Percentiles rank a stretch among this genome's conserved stretches.
phyloP scores from a whole-genome alignment of 2,797 vertebrate species.

The Schizothorax lantsangensis region DNA sequence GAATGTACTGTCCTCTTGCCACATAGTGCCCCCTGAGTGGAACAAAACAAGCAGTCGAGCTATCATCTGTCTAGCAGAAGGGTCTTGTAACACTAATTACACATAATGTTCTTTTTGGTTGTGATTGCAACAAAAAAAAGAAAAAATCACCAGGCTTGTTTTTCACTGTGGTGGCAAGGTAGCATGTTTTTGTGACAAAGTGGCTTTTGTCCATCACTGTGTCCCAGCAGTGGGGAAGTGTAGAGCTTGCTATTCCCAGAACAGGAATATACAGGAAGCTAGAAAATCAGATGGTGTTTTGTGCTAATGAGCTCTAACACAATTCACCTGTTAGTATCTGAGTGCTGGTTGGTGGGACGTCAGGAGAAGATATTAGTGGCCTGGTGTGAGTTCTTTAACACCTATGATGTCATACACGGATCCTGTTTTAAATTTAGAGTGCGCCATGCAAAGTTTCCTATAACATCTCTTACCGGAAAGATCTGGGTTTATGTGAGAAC shows the following conservation, averaged over 20 bases:
- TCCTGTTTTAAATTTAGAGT: constrained; percentile 27
- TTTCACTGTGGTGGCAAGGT: constrained; percentile 12
- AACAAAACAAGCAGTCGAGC: constrained; percentile 39
- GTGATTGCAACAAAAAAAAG: constrained; percentile 45
- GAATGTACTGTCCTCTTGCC: constrained; percentile 36
- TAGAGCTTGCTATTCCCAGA: constrained; percentile 26
- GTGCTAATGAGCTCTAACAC: constrained; percentile 17
- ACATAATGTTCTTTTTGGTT: constrained; percentile 55
- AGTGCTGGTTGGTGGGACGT: constrained; percentile 15
- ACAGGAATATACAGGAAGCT: constrained; percentile 6
- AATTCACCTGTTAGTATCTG: constrained; percentile 35
- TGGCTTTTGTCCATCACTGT: neutral
- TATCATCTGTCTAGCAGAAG: constrained; percentile 42
- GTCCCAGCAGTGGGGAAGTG: constrained; percentile 21
- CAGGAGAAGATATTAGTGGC: constrained; percentile 13
- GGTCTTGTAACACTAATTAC: constrained; percentile 35
- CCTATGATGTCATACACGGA: constrained; percentile 15
- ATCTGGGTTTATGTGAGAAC: neutral
- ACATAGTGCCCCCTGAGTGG: constrained; percentile 38
- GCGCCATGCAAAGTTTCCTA: neutral
- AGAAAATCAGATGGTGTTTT: constrained; percentile 37
- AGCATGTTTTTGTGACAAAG: constrained; percentile 7
- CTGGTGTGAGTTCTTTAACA: constrained; percentile 19
- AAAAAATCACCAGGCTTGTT: neutral
- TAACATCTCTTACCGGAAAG: neutral